Evolutionary conservation across 2,888 invertebrate species (phyloP), one percentile per base, ranked within the genome.

Genomic region (Danaus chrysippus): DNA sequence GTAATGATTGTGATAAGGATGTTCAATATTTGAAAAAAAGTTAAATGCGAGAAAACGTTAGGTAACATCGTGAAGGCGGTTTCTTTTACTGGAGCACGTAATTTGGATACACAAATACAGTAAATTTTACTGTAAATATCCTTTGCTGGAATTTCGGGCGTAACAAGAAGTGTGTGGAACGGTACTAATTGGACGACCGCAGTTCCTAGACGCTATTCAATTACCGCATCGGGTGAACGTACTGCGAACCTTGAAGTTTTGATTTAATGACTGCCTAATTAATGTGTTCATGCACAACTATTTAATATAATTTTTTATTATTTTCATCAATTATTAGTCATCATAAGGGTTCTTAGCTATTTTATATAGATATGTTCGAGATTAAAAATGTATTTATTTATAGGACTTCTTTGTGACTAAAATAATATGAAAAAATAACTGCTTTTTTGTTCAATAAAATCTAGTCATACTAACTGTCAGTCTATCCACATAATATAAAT

Each of bases 161-260:
- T 49, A 49, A 49, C 49, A 49, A 49, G 49, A 49, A 49, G 49
- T 49, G 49, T 49, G 49, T 49, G 49, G 49, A 49, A 44, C n/a
- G 19, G 54, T 42, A 54, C 59, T 59, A 59, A 59, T 59, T 59
- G 59, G 59, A 59, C 54, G 58, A 42, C 53, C 58, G 42, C 58
- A 46, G 34, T 12, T 17, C 49, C 52, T 41, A 42, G 42, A 43
- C 59, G 42, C 44, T 53, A 54, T 54, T 54, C 59, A 59, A 59
- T 59, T 59, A 59, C 59, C 17, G 42, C 49, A 44, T 23, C 49
- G 49, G 49, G 49, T 49, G 15, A 49, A 49, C 49, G 49, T 49
- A 49, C 49, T 49, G 17, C 17, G 49, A 49, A 49, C 49, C 49
- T 49, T 49, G 17, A 49, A 49, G 49, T 49, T 49, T 17, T 49